Conservation (phyloP, 2,888 invertebrate genomes). For the Strigamia crassipes region DNA sequence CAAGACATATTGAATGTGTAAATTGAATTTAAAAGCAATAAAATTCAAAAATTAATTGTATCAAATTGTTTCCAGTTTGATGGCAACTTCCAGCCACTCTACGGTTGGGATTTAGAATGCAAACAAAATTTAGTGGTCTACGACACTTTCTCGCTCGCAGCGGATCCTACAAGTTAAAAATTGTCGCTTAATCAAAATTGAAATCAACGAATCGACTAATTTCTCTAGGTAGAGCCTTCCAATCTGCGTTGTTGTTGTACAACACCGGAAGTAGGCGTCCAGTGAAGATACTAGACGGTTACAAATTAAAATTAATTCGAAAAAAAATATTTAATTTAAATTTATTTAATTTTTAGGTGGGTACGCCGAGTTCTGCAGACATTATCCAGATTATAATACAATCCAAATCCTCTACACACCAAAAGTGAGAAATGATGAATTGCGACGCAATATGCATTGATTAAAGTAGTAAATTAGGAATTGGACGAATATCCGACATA, state of each 20-base stretch:
- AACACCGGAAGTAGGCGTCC: not conserved
- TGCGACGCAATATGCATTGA: not conserved
- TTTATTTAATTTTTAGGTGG: not conserved
- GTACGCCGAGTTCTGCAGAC: conserved; percentile 12
- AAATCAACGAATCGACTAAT: not conserved
- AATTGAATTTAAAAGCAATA: not conserved
- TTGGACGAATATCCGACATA: conserved; percentile 12
- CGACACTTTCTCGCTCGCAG: not conserved
- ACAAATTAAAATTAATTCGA: not conserved
- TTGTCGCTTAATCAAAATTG: not conserved
- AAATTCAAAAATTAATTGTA: not conserved
- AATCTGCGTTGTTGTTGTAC: not conserved
- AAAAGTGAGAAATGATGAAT: not conserved
- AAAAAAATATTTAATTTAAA: not conserved
- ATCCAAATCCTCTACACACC: conserved; percentile 42
- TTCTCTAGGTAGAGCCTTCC: not conserved
- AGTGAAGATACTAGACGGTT: conserved; percentile 9
- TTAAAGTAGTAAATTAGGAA: not conserved
- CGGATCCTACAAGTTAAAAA: not conserved
- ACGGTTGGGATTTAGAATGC: conserved; percentile 30
- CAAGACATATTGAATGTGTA: not conserved
- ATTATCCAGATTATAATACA: conserved; percentile 22
- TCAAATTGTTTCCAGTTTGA: not conserved
- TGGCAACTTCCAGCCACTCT: conserved; percentile 6
- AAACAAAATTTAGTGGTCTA: conserved; percentile 35